Percentiles rank a stretch among this genome's conserved stretches.
These are phyloP conservation scores for Hetaerina titia DNA, from an alignment of 2,888 invertebrate species.

Conservation along the genomic window DNA sequence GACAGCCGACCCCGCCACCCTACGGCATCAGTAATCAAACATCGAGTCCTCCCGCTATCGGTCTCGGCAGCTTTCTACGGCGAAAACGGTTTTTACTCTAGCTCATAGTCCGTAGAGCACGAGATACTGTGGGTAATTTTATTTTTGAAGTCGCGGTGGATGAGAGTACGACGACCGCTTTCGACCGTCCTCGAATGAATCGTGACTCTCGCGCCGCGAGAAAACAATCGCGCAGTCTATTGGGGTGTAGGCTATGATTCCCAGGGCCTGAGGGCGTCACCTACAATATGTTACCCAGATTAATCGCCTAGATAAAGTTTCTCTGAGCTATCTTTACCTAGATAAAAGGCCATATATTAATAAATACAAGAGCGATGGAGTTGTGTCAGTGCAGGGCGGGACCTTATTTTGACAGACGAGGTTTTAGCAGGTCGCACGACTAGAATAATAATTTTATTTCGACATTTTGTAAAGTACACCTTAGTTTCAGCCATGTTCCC, in stretches of 20 bases:
- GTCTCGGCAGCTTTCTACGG: not conserved
- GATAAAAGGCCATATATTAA: no score
- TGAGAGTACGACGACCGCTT: not conserved
- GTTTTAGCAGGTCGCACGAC: no score
- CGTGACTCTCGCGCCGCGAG: not conserved
- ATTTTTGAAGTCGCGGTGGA: not conserved
- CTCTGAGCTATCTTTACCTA: no score
- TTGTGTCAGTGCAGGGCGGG: no score
- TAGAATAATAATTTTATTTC: no score
- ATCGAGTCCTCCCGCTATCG: not conserved
- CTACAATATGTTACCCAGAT: not conserved
- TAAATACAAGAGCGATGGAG: no score
- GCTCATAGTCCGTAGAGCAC: not conserved
- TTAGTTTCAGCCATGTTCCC: no score
- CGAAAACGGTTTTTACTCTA: not conserved
- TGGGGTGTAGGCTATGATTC: not conserved
- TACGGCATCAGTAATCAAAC: not conserved
- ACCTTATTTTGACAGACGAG: no score
- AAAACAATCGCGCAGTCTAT: not conserved
- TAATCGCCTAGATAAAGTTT: not conserved
- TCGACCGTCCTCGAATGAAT: not conserved
- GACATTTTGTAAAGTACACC: no score
- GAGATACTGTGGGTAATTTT: not conserved
- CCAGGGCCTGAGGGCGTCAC: no score
- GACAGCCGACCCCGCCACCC: not conserved